Evolutionary conservation across 2,797 vertebrate species (phyloP), one percentile per base, ranked within the genome.

Genomic region (Catamblyrhynchus diadema): DNA sequence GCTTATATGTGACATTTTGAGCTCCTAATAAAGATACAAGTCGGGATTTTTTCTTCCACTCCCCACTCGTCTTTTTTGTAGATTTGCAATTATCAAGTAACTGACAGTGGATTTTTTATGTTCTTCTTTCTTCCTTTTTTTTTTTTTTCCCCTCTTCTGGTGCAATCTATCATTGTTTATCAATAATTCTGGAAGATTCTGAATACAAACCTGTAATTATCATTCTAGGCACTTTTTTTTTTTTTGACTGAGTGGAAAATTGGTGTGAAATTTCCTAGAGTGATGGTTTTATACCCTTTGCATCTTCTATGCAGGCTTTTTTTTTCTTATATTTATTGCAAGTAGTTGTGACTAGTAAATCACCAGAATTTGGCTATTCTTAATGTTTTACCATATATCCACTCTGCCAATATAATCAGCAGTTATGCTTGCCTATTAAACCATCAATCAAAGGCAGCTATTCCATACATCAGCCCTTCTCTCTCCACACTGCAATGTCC

Each of bases 1-100:
- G 87, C 85, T 93, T 97, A 90, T 92, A 91, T 96, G 82, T 96
- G 96, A 95, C 92, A 97, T 95, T 95, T 81, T 93, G 69, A 95
- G 96, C 85, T 80, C 57, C 83, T 96, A 91, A 94, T 94, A 95
- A 95, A 93, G 86, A 89, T 60, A 65, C 53, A 91, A 75, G 35
- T 25, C 75, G 8, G 5, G 14, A n/a, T 69, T 51, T 94, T 92
- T 86, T 51, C 62, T 70, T 19, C 35, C 18, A 51, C 17, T 70
- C 44, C 33, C 8, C 5, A 66, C 14, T 14, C 6, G 2, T 64
- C 4, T 2, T 70, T 91, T 82, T 53, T 80, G 30, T 64, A 60
- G 32, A 70, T 67, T 70, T 60, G 4, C 57, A 85, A 87, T 53
- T 85, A 88, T 74, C 44, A 85, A 59, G 12, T 47, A 77, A 60